Percentiles rank a stretch among this genome's conserved stretches.
These are phyloP conservation scores for Balanococcus diminutus DNA, from an alignment of 2,888 invertebrate genomes.

Conservation along the genomic window DNA sequence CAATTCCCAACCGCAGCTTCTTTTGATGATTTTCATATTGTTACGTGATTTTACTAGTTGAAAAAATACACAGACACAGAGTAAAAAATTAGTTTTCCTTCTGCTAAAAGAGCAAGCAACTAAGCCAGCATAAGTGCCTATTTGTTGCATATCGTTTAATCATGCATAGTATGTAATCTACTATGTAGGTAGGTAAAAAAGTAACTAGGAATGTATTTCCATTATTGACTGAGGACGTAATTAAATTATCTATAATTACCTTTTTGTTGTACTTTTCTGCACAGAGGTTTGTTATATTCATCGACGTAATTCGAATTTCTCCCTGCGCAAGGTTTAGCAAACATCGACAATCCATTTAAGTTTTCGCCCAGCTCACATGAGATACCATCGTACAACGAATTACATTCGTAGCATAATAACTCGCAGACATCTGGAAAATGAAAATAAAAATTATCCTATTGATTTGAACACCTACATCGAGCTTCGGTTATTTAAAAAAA, in stretches of 20 bases:
- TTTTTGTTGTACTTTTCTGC: constrained; percentile 72
- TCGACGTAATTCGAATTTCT: constrained; percentile 57
- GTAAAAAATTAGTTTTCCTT: not conserved
- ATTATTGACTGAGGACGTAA: not conserved
- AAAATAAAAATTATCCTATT: not conserved
- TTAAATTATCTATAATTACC: constrained; percentile 62
- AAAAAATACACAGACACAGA: too few species aligned
- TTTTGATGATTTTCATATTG: constrained; percentile 64
- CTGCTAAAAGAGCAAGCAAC: not conserved
- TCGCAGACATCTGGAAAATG: constrained; percentile 29
- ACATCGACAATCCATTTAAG: not conserved
- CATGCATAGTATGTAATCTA: too few species aligned
- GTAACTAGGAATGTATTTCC: not conserved
- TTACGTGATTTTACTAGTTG: constrained; percentile 62
- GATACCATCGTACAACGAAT: constrained; percentile 65
- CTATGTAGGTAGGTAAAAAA: too few species aligned
- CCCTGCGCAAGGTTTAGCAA: constrained; percentile 57
- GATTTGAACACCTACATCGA: not conserved
- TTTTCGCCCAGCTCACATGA: not conserved
- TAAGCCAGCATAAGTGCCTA: not conserved
- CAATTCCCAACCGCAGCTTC: constrained; percentile 67
- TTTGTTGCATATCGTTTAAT: not conserved
- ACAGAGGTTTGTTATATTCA: constrained; percentile 66
- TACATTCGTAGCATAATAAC: constrained; percentile 76
- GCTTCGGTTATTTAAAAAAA: not conserved